Evolutionary conservation across 2,113 vertebrate species (phyloP).

Genomic region (Mesocricetus auratus): DNA sequence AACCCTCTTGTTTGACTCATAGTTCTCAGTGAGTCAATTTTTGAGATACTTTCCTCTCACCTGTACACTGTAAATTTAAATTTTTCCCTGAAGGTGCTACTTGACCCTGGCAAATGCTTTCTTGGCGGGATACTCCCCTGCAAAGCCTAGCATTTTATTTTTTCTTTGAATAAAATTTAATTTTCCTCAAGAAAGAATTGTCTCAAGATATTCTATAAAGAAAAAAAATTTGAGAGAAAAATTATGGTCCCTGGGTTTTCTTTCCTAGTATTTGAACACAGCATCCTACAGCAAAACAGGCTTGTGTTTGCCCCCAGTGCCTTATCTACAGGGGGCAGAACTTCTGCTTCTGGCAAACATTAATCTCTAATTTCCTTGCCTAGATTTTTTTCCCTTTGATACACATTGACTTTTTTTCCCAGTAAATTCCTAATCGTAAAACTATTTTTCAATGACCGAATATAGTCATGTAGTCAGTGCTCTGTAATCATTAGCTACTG

Average conservation of each 20-base stretch:
- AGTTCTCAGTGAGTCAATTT: conserved; percentile 18
- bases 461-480: too few species aligned
- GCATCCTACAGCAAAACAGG: conserved; percentile 48
- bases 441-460: not conserved
- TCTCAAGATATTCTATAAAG: conserved; percentile 42
- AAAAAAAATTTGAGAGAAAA: conserved; percentile 44
- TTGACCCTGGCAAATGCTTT: conserved; percentile 17
- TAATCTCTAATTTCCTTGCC: conserved; percentile 50
- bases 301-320: not conserved
- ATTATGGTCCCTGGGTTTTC: conserved; percentile 20
- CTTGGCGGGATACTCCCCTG: conserved; percentile 18
- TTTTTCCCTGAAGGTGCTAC: not conserved
- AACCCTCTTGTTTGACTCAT: not conserved
- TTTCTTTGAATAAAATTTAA: conserved; percentile 61
- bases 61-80: not conserved
- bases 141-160: not conserved
- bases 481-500: too few species aligned
- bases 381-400: conserved; percentile 35
- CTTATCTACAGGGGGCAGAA: conserved; percentile 61
- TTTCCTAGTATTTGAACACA: conserved; percentile 52
- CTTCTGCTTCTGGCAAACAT: conserved; percentile 38
- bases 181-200: conserved; percentile 60
- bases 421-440: conserved; percentile 1
- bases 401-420: not conserved
- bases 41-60: not conserved